Evolutionary conservation across 2,888 invertebrate species (phyloP).

Genomic region (Blastobasis adustella): DNA sequence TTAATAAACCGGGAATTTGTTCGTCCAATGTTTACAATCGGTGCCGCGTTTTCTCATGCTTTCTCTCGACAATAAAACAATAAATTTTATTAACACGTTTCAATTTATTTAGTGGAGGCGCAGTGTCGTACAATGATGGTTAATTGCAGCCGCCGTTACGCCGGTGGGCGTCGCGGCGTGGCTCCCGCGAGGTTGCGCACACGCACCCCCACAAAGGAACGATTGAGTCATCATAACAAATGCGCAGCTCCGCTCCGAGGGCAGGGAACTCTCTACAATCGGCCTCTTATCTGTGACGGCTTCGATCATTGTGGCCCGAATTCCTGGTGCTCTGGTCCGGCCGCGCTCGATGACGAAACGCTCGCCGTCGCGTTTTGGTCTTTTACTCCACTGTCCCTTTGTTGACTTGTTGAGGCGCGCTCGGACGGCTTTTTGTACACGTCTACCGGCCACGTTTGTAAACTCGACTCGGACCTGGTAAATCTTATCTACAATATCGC

Average conservation of each 20-base stretch:
- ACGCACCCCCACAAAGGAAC: conserved; percentile 56
- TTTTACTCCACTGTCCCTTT: conserved; percentile 59
- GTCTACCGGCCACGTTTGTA: conserved; percentile 50
- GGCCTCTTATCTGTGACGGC: conserved; percentile 66
- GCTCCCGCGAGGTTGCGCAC: conserved; percentile 26
- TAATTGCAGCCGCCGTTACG: conserved; percentile 68
- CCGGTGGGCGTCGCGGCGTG: conserved; percentile 42
- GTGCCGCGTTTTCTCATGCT: conserved; percentile 50
- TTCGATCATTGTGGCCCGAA: conserved; percentile 62
- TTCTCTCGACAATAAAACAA: conserved; percentile 50
- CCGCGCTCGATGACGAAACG: conserved; percentile 23
- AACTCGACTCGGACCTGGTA: conserved; percentile 55
- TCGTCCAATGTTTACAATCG: conserved; percentile 48
- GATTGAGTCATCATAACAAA: conserved; percentile 74
- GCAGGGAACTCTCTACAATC: conserved; percentile 61
- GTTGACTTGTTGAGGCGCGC: conserved; percentile 64
- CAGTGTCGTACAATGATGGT: conserved; percentile 52
- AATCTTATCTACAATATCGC: conserved; percentile 63
- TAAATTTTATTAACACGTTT: conserved; percentile 68
- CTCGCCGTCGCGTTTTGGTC: conserved; percentile 42
- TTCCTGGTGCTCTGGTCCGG: conserved; percentile 52
- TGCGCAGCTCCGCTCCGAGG: conserved; percentile 47
- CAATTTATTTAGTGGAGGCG: conserved; percentile 50
- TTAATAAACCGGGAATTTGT: conserved; percentile 39
- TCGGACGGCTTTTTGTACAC: conserved; percentile 58